A percentile compares a stretch with the other conserved stretches of the same genome.
These are phyloP conservation scores for Thyatira batis DNA, from an alignment of 2,888 invertebrate species.

Conservation along the genomic window DNA sequence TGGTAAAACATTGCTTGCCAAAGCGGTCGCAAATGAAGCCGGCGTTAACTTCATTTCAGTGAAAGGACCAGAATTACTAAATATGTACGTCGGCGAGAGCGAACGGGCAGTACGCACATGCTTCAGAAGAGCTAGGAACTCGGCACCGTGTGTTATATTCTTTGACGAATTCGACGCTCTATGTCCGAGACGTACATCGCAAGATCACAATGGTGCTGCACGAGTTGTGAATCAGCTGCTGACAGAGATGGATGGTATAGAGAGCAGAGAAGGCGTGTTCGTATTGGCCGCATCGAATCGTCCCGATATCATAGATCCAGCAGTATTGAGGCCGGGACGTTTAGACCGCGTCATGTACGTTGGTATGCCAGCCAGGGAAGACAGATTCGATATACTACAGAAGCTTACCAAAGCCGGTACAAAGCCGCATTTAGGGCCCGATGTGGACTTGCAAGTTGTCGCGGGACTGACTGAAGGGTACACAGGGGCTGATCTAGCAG, in stretches of 20 bases:
- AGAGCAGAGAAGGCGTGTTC: slow-evolving; percentile 95
- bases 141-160: slow-evolving; percentile 98
- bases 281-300: slow-evolving; percentile 98
- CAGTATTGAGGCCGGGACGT: slow-evolving; percentile 93
- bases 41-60: slow-evolving; percentile 99
- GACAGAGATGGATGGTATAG: slow-evolving; percentile 99
- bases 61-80: slow-evolving; percentile 98
- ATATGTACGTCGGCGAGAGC: slow-evolving; percentile 99
- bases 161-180: slow-evolving; percentile 99
- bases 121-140: slow-evolving; percentile 96
- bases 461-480: slow-evolving; percentile 89
- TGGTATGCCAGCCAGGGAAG: slow-evolving; percentile 90
- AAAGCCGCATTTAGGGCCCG: slow-evolving; percentile 87
- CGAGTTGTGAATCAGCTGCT: slow-evolving; percentile 98
- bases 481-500: slow-evolving; percentile 97
- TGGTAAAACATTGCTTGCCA: slow-evolving; percentile 97
- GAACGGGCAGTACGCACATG: slow-evolving; percentile 98
- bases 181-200: slow-evolving; percentile 93
- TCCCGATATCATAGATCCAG: slow-evolving; percentile 98
- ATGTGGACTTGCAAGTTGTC: slow-evolving; percentile 88
- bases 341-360: slow-evolving; percentile 95
- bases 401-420: slow-evolving; percentile 95
- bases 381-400: slow-evolving; percentile 93
- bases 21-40: slow-evolving; percentile 99
- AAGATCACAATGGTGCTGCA: slow-evolving; percentile 87